phyloP scores from a whole-genome alignment of 2,888 invertebrate genomes.

The Spilarctia lutea region DNA sequence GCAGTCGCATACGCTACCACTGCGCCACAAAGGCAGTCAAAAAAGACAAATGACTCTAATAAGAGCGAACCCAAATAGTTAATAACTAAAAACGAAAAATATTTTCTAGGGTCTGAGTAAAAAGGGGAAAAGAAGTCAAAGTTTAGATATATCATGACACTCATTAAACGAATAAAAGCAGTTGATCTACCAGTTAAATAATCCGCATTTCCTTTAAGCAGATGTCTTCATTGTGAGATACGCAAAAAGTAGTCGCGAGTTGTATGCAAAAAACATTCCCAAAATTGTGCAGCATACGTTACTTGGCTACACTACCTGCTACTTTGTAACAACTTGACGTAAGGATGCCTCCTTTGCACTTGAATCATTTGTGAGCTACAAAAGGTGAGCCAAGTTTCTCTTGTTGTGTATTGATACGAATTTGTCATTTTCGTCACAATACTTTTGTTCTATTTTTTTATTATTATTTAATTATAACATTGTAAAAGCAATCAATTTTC shows the following conservation, averaged over 20 bases:
- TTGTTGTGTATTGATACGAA: conserved; percentile 13
- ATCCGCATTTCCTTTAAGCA: conserved; percentile 56
- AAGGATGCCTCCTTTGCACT: conserved; percentile 69
- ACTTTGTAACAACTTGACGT: conserved; percentile 82
- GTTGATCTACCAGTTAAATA: conserved; percentile 31
- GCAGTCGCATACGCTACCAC: too few relatives aligned
- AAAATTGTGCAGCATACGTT: conserved; percentile 79
- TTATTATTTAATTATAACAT: not conserved
- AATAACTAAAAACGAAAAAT: conserved; percentile 22
- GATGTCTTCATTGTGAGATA: conserved; percentile 70
- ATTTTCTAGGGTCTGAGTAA: too few relatives aligned
- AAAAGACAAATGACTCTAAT: not conserved
- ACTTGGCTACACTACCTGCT: conserved; percentile 80
- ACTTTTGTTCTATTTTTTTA: not conserved
- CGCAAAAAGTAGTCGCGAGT: conserved; percentile 65
- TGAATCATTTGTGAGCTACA: conserved; percentile 58
- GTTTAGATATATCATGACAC: too few relatives aligned
- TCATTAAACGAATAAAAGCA: conserved; percentile 42
- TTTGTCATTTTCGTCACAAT: not conserved
- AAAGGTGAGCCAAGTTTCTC: not conserved
- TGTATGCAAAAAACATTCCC: conserved; percentile 76
- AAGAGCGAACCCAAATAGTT: conserved; percentile 16
- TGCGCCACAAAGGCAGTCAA: too few relatives aligned
- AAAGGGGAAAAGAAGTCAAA: too few relatives aligned
- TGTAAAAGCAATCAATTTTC: not conserved